Conservation (phyloP, 2,113 vertebrate genomes). For the Caranx ignobilis region DNA sequence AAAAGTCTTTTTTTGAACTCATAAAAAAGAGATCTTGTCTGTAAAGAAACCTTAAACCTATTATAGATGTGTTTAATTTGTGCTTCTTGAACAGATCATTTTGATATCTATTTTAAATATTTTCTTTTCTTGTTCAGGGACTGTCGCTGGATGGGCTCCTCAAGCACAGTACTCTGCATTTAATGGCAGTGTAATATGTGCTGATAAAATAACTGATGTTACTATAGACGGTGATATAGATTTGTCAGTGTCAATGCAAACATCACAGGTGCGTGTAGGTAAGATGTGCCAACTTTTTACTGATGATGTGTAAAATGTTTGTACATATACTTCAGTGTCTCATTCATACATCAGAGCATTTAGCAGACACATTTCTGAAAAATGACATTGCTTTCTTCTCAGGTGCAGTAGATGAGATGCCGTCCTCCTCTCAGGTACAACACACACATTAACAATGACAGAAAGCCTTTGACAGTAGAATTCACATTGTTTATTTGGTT, state of each 20-base stretch:
- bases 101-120: no score
- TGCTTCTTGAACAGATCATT: no score
- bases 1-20: no score
- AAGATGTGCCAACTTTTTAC: not conserved
- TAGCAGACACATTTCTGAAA: not conserved
- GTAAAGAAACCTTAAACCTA: no score
- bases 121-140: not conserved
- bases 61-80: no score
- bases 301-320: no score
- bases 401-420: not conserved
- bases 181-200: not conserved
- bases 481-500: no score
- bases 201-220: not conserved
- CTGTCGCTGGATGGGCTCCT: accelerated
- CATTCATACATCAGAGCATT: no score
- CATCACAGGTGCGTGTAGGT: not conserved
- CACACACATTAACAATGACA: not conserved
- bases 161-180: accelerated
- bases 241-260: not conserved
- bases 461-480: no score
- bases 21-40: no score
- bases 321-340: no score
- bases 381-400: not conserved
- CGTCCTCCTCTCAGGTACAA: not conserved
- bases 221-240: accelerated